These are phyloP conservation scores for Stigmatopora argus DNA, from an alignment of 2,113 vertebrate species.

Conservation along the genomic window DNA sequence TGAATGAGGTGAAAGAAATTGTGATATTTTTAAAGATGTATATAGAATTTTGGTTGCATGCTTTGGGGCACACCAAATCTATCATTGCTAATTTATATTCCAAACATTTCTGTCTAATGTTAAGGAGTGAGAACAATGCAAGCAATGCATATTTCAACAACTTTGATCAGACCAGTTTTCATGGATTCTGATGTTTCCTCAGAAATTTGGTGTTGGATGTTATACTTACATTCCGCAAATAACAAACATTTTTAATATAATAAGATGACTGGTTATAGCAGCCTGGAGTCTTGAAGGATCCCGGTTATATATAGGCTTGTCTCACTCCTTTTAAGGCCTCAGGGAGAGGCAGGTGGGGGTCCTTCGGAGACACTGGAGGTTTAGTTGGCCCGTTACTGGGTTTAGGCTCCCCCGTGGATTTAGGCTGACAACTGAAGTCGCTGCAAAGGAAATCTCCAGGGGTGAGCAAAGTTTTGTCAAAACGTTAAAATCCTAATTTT, in stretches of 20 bases:
- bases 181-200: background rate
- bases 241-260: constrained; percentile 29
- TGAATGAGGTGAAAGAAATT: background rate
- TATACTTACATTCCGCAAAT: constrained; percentile 6
- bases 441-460: constrained; percentile 56
- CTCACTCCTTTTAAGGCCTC: constrained; percentile 65
- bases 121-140: too few species aligned
- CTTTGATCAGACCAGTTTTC: constrained; percentile 10
- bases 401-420: constrained; percentile 69
- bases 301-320: constrained; percentile 68
- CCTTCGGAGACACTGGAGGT: constrained; percentile 50
- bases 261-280: constrained; percentile 28
- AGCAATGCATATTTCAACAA: background rate
- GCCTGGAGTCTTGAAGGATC: constrained; percentile 54
- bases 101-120: background rate
- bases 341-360: constrained; percentile 53
- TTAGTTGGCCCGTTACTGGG: constrained; percentile 57
- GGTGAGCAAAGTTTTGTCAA: constrained; percentile 52
- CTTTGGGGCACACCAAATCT: background rate
- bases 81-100: background rate
- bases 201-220: background rate
- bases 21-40: background rate
- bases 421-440: constrained; percentile 59
- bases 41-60: too few species aligned
- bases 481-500: background rate